Evolutionary conservation across 2,797 vertebrate genomes (phyloP), one percentile per base, ranked within the genome.

Genomic region (Pangasius djambal): DNA sequence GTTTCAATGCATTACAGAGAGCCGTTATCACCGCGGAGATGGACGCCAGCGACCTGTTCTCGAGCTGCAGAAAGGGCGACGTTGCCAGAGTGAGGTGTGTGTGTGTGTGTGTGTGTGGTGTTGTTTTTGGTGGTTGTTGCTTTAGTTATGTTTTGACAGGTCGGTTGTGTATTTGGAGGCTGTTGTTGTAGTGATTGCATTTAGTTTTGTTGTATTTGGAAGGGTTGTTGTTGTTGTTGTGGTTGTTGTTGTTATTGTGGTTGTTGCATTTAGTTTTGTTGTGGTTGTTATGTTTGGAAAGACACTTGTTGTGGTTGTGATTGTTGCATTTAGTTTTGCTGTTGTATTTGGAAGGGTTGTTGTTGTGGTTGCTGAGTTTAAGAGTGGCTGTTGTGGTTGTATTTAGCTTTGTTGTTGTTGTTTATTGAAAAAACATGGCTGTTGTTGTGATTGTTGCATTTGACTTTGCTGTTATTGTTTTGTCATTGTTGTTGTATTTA

Each of bases 51-150:
- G 98, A 99, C 89, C 93, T 99, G 92, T 99, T 98, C 94, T 97
- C 95, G 91, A 98, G 98, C 94, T 99, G 98, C 97, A 97, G 95
- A 94, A 98, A 97, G 94, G 98, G 98, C 91, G 98, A 98, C 95
- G 95, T 98, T 94, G 96, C 94, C 94, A 97, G 97, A 94, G 98
- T 99, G 94, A 97, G 97, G 98, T 98, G 57, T 44, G 79, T 82
- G 31, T 25, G 57, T 28, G 81, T 44, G 79, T 37, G 78, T 25
- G 78, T 22, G 78, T 22, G 52, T 34, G 78, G 79, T 7, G 2
- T 22, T 28, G 44, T 31, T 0, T 18, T 7, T 48, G 20, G 4
- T 18, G 25, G 5, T 15, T 20, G 22, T 87, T 89, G 50, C 13
- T 65, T 22, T 83, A 74, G 44, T 34, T 61, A 4, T 50, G 7